Base-by-base conservation (phyloP, 2,888 invertebrate species). In the Drosophila tanythrix region DNA sequence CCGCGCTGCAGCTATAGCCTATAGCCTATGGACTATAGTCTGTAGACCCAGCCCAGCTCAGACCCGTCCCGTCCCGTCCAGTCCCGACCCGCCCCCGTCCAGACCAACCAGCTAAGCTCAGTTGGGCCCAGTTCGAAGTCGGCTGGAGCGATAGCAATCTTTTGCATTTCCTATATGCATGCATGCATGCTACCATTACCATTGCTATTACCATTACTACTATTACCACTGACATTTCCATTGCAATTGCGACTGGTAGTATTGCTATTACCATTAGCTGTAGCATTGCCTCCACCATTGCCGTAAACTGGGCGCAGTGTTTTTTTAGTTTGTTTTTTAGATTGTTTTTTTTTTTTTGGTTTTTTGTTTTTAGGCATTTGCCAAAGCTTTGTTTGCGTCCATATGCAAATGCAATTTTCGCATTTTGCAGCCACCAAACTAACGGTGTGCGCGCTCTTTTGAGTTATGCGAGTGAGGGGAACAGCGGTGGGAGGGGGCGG, bases 391-490 rank as follows among this genome's bases (percentile, higher is more conserved):
- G 79, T 81, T 88, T 87, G 82, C 72, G 70, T 73, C 70, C 80
- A 81, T 86, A 89, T 89, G 89, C 89, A 89, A 89, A 90, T 89
- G 90, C 86, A 87, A 82, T 85, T 82, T 88, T 89, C 81, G 82
- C 79, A 87, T 81, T 77, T 78, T 65, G 56, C 78, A 79, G 75
- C 74, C 76, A 82, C 51, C 79, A 77, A 76, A 74, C 89, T 88
- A 88, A 90, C 90, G 90, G 86, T 88, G 88, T 88, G 89, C 88
- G 83, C 88, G 88, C 90, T 88, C 88, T 90, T 90, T 89, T 89
- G 89, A 90, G 89, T 89, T 89, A 89, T 90, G 76, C 76, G 72
- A 81, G 68, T 71, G 58, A 53, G 57, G 63, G 66, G 46, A 67
- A 33, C 18, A 1, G 18, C 36, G 7, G 11, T 1, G 27, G 3